These are phyloP conservation scores for Drosophila barbarae DNA, from an alignment of 2,888 invertebrate species.

Conservation along the genomic window DNA sequence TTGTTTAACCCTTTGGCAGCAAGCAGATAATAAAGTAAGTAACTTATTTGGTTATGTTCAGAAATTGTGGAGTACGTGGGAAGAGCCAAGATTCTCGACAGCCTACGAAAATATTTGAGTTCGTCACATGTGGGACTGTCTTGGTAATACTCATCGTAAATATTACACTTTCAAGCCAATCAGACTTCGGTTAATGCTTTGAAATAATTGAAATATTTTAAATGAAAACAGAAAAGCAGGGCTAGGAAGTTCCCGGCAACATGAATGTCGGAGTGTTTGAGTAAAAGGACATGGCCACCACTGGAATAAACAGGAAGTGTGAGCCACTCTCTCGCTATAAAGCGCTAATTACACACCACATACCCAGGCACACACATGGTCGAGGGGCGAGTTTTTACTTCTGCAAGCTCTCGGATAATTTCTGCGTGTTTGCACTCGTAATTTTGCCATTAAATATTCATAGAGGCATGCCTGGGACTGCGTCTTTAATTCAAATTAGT, in stretches of 20 bases:
- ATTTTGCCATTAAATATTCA: conserved; percentile 22
- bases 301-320: conserved; percentile 19
- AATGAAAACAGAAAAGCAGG: background rate
- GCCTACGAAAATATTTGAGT: conserved; percentile 3
- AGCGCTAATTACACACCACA: conserved; percentile 17
- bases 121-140: background rate
- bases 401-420: conserved; percentile 17
- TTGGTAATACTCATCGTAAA: background rate
- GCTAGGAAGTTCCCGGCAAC: background rate
- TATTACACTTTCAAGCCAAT: too few relatives aligned
- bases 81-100: background rate
- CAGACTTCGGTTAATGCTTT: background rate
- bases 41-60: background rate
- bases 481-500: conserved; percentile 35
- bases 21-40: background rate
- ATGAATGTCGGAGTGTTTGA: background rate
- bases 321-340: conserved; percentile 19
- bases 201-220: background rate
- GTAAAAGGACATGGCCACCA: conserved; percentile 16
- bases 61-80: conserved; percentile 11
- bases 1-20: background rate
- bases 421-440: conserved; percentile 10
- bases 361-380: conserved; percentile 1
- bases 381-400: conserved; percentile 9
- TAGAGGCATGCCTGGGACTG: conserved; percentile 13